Base-by-base conservation (phyloP, 2,888 invertebrate species). In the Tetragonula carbonaria region DNA sequence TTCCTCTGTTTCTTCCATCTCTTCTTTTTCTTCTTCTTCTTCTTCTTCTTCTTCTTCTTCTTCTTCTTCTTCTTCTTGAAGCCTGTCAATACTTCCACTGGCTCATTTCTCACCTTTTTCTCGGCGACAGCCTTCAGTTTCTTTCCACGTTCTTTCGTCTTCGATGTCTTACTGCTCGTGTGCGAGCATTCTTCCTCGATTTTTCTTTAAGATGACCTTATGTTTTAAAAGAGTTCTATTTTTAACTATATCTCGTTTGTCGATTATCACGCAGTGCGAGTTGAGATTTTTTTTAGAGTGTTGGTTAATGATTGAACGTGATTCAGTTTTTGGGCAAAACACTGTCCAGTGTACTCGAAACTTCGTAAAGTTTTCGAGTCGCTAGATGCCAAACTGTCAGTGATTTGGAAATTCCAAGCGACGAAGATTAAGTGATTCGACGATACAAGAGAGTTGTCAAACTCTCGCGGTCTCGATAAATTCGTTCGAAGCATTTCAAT, bases 101-200 rank as follows among this genome's bases (percentile, higher is more conserved):
- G 14, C 67, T 72, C 85, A 14, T 80, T 87, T 78, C 76, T 87
- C 80, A 73, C 75, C 78, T 75, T 78, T 67, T 76, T 80, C 67
- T 55, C 18, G 50, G 50, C 50, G 16, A 14, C 51, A 16, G 74
- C 78, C 68, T 59, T 45, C 78, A 73, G 53, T 51, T 71, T 67
- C 72, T 59, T 74, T 75, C 38, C 38, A 38, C 38, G 38, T 38
- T 38, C 33, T 13, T 38, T 57, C 73, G 65, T 6, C 23, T 59
- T 65, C 57, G 50, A 74, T 59, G 71, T 74, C 85, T 80, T 38
- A 63, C 68, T 80, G 65, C 50, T 80, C 74, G n/a, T 55, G 53
- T 51, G 8, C 8, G 38, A 16, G 28, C 73, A n/a, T 57, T 55
- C 16, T 74, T 77, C 13, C 16, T 82, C 80, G 38, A 68, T 85